Evolutionary conservation across 2,797 vertebrate genomes (phyloP).

Genomic region (Artibeus jamaicensis): DNA sequence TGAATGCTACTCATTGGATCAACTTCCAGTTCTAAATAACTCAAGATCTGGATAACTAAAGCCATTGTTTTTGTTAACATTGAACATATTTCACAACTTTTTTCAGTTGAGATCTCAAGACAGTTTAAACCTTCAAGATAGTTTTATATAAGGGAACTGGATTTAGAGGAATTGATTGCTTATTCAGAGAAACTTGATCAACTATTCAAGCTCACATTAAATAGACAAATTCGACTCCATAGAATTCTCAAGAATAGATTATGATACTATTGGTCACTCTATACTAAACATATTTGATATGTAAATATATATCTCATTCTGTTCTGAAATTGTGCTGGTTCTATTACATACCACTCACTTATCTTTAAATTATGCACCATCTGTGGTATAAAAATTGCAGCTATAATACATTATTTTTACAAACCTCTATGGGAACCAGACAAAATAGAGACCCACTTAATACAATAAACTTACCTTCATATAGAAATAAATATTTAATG

Average conservation of each 20-base stretch:
- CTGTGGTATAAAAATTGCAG: not conserved
- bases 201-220: not conserved
- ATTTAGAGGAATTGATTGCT: constrained; percentile 29
- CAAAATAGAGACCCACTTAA: not conserved
- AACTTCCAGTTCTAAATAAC: not conserved
- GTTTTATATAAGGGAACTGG: constrained; percentile 38
- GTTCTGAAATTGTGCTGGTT: not conserved
- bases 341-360: not conserved
- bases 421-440: not conserved
- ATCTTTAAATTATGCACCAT: not conserved
- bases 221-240: not conserved
- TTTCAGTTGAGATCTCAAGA: not conserved
- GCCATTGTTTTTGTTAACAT: constrained; percentile 59
- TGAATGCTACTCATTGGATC: not conserved
- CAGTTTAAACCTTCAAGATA: constrained; percentile 34
- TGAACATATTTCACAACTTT: constrained; percentile 33
- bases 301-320: not conserved
- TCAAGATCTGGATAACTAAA: constrained; percentile 60
- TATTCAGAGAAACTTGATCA: constrained; percentile 30
- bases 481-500: not conserved
- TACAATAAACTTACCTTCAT: not conserved
- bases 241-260: not conserved
- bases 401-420: not conserved
- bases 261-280: not conserved
- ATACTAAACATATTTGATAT: not conserved